Evolutionary conservation across 2,113 vertebrate genomes (phyloP).

Genomic region (Leptosomus discolor): DNA sequence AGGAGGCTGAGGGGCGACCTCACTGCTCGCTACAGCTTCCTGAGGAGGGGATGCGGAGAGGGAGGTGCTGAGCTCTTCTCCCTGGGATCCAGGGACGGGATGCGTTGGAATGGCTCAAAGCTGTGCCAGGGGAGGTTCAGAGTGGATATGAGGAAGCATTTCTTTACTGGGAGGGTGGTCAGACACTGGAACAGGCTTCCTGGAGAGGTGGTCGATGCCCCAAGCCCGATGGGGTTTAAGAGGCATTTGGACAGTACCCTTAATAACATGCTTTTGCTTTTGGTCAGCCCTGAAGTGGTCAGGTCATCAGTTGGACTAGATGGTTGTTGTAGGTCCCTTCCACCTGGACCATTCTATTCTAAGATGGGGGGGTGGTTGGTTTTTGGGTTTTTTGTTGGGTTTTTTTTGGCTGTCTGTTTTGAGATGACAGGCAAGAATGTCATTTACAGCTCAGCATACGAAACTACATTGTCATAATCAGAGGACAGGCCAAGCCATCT

Average conservation of each 20-base stretch:
- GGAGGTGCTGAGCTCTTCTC: neutral
- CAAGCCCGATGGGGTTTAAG: neutral
- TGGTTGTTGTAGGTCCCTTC: fast-evolving
- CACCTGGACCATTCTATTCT: neutral
- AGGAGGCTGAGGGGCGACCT: neutral
- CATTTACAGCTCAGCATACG: neutral
- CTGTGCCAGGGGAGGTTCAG: neutral
- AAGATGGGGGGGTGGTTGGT: neutral
- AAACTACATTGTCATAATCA: neutral
- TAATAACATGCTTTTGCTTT: neutral
- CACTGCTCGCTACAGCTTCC: neutral
- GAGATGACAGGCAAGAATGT: neutral
- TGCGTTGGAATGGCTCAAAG: neutral
- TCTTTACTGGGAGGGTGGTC: neutral
- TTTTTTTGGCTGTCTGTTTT: neutral
- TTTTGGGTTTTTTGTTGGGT: neutral
- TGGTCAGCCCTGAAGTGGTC: neutral
- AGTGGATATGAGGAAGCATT: neutral
- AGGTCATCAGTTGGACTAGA: neutral
- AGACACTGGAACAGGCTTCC: neutral
- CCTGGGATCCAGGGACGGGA: no score
- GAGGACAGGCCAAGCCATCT: neutral
- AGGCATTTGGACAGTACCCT: neutral
- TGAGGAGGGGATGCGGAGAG: neutral
- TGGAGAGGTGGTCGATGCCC: neutral